A percentile compares a stretch with the other conserved stretches of the same genome.
Evolutionary conservation across 2,113 vertebrate species (phyloP).

Genomic region (Taxidea taxus): DNA sequence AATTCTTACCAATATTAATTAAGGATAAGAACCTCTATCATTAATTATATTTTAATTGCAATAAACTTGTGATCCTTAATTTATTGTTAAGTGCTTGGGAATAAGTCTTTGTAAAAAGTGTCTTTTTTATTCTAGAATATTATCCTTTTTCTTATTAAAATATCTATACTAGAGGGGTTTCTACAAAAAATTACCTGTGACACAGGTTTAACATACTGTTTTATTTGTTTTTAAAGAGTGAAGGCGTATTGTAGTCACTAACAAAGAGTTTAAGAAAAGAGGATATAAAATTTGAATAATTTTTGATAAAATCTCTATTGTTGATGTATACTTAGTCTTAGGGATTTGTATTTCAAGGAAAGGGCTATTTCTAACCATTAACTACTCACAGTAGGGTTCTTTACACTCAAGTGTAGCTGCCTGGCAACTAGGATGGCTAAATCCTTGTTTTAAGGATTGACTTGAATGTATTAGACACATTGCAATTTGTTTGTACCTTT

Average conservation of each 20-base stretch:
- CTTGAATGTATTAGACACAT: not conserved
- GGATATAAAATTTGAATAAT: not conserved
- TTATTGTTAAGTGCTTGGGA: not conserved
- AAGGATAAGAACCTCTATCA: not conserved
- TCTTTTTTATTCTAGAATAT: not conserved
- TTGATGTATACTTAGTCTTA: not conserved
- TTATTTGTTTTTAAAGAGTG: not conserved
- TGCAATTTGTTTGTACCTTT: not conserved
- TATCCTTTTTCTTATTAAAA: not conserved
- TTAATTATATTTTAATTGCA: conserved; percentile 57
- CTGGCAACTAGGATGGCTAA: not conserved
- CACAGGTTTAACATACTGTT: not conserved
- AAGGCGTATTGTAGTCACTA: not conserved
- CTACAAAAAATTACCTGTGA: not conserved
- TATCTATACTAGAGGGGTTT: not conserved
- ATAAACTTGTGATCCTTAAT: not conserved
- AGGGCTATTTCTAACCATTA: not conserved
- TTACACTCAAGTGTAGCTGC: fast-evolving
- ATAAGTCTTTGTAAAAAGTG: not conserved
- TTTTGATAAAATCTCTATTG: not conserved
- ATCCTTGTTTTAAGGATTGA: not conserved
- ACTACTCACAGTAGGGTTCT: fast-evolving
- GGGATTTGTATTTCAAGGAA: not conserved
- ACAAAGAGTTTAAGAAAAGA: not conserved
- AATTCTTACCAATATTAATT: conserved; percentile 53